Evolutionary conservation across 2,113 vertebrate genomes (phyloP).

Genomic region (Pipra filicauda): DNA sequence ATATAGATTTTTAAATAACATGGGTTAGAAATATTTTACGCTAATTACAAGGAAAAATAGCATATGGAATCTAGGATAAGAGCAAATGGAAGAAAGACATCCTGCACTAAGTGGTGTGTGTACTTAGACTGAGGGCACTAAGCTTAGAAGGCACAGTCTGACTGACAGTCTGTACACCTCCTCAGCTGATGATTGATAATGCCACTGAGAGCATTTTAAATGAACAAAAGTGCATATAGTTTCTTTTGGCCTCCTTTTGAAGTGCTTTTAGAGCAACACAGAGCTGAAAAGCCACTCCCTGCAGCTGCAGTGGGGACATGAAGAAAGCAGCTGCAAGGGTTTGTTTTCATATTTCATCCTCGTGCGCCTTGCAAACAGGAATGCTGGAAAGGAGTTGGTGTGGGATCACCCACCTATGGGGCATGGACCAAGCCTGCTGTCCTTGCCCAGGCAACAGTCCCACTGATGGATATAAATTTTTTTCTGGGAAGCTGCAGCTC

Average conservation of each 20-base stretch:
- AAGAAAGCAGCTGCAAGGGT: constrained; percentile 61
- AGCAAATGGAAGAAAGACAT: not conserved
- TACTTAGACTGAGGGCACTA: not conserved
- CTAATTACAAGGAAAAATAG: not conserved
- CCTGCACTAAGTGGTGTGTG: not conserved
- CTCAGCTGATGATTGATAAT: constrained; percentile 48
- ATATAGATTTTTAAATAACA: not conserved
- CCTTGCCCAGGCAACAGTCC: not conserved
- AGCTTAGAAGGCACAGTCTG: not conserved
- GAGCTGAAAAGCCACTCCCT: constrained; percentile 57
- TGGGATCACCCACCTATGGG: not conserved
- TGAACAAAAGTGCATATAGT: constrained; percentile 45
- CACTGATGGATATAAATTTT: not conserved
- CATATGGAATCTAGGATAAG: not conserved
- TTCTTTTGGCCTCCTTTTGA: constrained; percentile 62
- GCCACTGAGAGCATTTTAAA: constrained; percentile 59
- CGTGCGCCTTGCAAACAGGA: not conserved
- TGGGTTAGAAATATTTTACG: not conserved
- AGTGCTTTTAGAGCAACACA: constrained; percentile 69
- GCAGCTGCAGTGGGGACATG: constrained; percentile 63
- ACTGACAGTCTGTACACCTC: not conserved
- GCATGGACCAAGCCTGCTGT: not conserved
- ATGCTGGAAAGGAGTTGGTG: constrained; percentile 1
- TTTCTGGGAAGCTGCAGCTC: not conserved
- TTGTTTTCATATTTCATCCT: constrained; percentile 57